Evolutionary conservation across 1,140 invertebrate species (phyloP).

Genomic region (Halyomorpha halys): DNA sequence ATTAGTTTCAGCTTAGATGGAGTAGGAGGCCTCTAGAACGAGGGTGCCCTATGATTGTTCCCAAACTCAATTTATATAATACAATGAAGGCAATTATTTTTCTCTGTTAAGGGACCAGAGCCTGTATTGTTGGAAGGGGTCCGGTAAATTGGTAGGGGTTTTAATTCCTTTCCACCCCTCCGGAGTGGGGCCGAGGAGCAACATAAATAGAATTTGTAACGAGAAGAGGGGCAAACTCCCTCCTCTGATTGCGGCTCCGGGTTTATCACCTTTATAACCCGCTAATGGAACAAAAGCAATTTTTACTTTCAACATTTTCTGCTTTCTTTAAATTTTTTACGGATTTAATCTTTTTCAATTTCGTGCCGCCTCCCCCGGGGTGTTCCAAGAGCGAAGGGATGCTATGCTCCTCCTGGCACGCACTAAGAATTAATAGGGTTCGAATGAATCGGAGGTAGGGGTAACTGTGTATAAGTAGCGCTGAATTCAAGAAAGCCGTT

Average conservation of each 20-base stretch:
- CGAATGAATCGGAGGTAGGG: too few species aligned
- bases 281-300: conserved; percentile 11
- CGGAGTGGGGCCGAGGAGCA: background rate
- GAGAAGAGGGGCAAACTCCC: conserved; percentile 13
- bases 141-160: conserved; percentile 26
- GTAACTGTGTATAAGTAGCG: too few species aligned
- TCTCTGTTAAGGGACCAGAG: conserved; percentile 23
- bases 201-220: conserved; percentile 28
- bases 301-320: conserved; percentile 12
- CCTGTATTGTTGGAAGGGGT: conserved; percentile 17
- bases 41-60: conserved; percentile 24
- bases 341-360: conserved; percentile 12
- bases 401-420: too few species aligned
- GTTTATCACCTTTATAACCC: conserved; percentile 12
- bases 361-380: background rate
- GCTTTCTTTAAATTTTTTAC: conserved; percentile 7
- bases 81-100: conserved; percentile 29
- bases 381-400: too few species aligned
- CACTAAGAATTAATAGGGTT: too few species aligned
- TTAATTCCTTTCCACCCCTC: conserved; percentile 23
- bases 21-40: background rate
- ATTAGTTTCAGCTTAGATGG: conserved; percentile 22
- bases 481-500: too few species aligned
- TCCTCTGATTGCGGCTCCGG: conserved; percentile 3
- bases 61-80: conserved; percentile 29